A percentile compares a stretch with the other conserved stretches of the same genome.
These are phyloP conservation scores for Phalacrocorax brasilianus DNA, from an alignment of 2,113 vertebrate genomes.

Conservation along the genomic window DNA sequence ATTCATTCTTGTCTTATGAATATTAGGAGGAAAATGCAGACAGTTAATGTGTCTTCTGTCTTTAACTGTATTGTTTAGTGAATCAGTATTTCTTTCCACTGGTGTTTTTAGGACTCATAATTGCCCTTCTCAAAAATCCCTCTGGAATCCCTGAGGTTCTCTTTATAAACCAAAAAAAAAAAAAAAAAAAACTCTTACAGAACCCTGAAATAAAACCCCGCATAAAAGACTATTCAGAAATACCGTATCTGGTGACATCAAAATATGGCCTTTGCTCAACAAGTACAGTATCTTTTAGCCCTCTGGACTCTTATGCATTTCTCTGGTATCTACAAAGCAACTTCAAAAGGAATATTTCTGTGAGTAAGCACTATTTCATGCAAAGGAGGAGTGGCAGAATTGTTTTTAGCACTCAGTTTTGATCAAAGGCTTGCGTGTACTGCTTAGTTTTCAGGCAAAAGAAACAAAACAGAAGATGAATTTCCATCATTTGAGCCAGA, in stretches of 20 bases:
- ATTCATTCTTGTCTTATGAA: conserved; percentile 27
- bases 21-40: neutral
- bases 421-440: conserved; percentile 36
- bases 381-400: neutral
- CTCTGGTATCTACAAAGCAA: conserved; percentile 12
- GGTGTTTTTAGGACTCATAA: conserved; percentile 2
- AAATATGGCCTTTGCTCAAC: neutral
- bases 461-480: conserved; percentile 35
- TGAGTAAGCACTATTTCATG: conserved; percentile 32
- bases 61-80: conserved; percentile 33
- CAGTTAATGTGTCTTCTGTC: neutral
- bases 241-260: conserved; percentile 24
- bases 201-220: neutral
- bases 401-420: conserved; percentile 38
- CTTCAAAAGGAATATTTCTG: conserved; percentile 35
- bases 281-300: conserved; percentile 6
- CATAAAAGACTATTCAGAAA: conserved; percentile 49
- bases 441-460: conserved; percentile 31
- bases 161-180: neutral
- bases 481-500: conserved; percentile 32
- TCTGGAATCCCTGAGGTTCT: neutral
- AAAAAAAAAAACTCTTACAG: neutral
- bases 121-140: conserved; percentile 9
- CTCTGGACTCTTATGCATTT: neutral
- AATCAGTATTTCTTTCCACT: conserved; percentile 30